Evolutionary conservation across 2,888 invertebrate genomes (phyloP).

Genomic region (Argyra leucocephala): DNA sequence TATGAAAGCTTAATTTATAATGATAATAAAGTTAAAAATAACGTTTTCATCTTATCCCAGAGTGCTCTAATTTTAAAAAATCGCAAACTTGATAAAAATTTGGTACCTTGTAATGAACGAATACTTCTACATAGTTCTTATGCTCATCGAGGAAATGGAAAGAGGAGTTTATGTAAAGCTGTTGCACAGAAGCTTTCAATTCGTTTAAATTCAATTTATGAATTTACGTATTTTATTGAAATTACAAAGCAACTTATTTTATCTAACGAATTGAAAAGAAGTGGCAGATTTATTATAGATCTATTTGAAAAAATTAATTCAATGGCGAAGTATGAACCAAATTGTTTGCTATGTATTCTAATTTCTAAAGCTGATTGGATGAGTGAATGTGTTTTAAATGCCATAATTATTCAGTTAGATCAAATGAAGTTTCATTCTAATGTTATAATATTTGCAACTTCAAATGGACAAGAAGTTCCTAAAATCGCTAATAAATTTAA

Average conservation of each 20-base stretch:
- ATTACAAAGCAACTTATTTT: slow-evolving; percentile 96
- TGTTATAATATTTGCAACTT: slow-evolving; percentile 87
- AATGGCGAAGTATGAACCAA: slow-evolving; percentile 63
- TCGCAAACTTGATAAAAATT: slow-evolving; percentile 64
- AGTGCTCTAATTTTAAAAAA: slow-evolving; percentile 22
- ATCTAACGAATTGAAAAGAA: slow-evolving; percentile 98
- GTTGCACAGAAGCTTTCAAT: slow-evolving; percentile 82
- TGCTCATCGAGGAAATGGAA: slow-evolving; percentile 88
- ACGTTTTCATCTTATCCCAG: slow-evolving; percentile 41
- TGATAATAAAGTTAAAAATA: slow-evolving; percentile 62
- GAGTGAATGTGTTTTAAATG: slow-evolving; percentile 91
- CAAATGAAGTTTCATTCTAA: slow-evolving; percentile 77
- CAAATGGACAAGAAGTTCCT: slow-evolving; percentile 87
- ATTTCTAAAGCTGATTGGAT: slow-evolving; percentile 96
- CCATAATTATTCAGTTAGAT: slow-evolving; percentile 88
- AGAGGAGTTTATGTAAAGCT: slow-evolving; percentile 92
- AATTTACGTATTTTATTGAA: slow-evolving; percentile 64
- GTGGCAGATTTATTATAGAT: slow-evolving; percentile 90
- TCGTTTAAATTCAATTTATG: slow-evolving; percentile 31
- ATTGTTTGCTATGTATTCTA: slow-evolving; percentile 75
- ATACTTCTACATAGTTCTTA: slow-evolving; percentile 75
- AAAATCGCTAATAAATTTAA: slow-evolving; percentile 92
- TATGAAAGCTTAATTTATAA: slow-evolving; percentile 90
- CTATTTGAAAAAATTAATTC: slow-evolving; percentile 81
- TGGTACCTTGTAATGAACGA: slow-evolving; percentile 84